Base-by-base conservation (phyloP, 2,888 invertebrate genomes). In the Ichneumon xanthorius region DNA sequence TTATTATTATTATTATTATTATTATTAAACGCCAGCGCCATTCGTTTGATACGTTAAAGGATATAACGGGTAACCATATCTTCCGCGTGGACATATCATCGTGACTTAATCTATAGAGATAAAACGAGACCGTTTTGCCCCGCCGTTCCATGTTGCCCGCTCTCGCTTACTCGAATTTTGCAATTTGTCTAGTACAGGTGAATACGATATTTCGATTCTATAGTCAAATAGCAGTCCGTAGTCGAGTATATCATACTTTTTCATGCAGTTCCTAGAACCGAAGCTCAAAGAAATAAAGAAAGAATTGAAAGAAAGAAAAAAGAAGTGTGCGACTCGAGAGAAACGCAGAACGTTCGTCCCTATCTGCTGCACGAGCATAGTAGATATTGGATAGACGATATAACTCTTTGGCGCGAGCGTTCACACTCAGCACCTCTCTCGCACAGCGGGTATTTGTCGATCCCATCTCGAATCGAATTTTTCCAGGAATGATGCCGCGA, bases 401-500 rank as follows among this genome's bases (percentile, higher is more conserved):
- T 73, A 71, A 67, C 76, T 76, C 53, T 76, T 67, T 76, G 61
- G 70, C 61, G 50, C 68, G 33, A n/a, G 68, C 30, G 26, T 77
- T 78, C 26, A 16, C 14, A 16, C 14, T 40, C 63, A 40, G 19
- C 45, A 45, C 45, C 33, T 55, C 45, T 40, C 63, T 58, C 58
- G 7, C 63, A 33, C 16, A 63, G 53, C 76, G 48, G 30, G 67
- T 67, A 16, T 50, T 70, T 81, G 80, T 81, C 85, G 78, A 75
- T 76, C 48, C 30, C 75, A 77, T 71, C 48, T 72, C 26, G 63
- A 81, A 73, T 80, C 53, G 67, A 78, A 78, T 84, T 63, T 84
- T 68, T 81, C 26, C 63, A 50, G 45, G 37, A 40, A 33, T 48
- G 53, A 77, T 9, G 67, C 37, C 67, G 63, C 63, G 30, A 16